These are phyloP conservation scores for Leptestheria dahalacensis DNA, from an alignment of 1,140 invertebrate species.

Conservation along the genomic window DNA sequence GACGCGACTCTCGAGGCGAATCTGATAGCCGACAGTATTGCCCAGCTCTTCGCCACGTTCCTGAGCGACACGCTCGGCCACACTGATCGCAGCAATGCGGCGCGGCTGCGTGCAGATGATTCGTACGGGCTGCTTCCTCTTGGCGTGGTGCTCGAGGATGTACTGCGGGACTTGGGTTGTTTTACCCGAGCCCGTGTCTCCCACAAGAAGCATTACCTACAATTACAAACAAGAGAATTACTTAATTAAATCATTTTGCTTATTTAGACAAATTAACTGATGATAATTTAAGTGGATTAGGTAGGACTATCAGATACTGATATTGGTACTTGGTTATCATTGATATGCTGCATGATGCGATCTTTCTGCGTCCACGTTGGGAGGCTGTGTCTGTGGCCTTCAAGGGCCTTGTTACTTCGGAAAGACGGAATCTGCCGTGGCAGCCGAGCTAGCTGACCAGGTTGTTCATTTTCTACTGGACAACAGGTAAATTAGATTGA, in stretches of 20 bases:
- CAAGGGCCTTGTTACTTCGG: background rate
- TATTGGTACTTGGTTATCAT: background rate
- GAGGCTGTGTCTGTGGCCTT: background rate
- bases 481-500: background rate
- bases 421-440: background rate
- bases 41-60: constrained; percentile 78
- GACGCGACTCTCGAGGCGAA: constrained; percentile 66
- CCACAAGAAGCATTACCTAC: constrained; percentile 16
- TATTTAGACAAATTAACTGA: background rate
- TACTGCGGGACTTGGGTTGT: constrained; percentile 85
- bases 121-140: constrained; percentile 48
- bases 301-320: too few species aligned
- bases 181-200: constrained; percentile 65
- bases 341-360: background rate
- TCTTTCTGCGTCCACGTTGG: background rate
- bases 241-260: background rate
- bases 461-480: background rate
- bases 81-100: constrained; percentile 71
- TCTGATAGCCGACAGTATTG: constrained; percentile 83
- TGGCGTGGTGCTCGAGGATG: constrained; percentile 59
- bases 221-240: background rate
- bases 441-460: background rate
- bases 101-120: constrained; percentile 89
- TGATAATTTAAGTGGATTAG: too few species aligned
- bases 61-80: constrained; percentile 53